phyloP scores from a whole-genome alignment of 2,888 invertebrate species.

The Cerastis leucographa region DNA sequence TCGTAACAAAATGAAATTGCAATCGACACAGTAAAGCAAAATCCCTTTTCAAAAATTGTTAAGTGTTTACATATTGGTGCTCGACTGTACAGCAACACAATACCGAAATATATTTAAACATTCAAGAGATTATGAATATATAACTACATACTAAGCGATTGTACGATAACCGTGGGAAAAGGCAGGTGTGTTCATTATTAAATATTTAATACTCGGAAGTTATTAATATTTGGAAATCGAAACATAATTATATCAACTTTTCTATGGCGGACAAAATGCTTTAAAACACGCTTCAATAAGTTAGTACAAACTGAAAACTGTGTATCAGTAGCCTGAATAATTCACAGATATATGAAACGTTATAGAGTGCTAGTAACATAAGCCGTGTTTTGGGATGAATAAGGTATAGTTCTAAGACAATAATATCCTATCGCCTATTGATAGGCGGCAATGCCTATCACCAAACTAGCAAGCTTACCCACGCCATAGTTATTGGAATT shows the following conservation, averaged over 20 bases:
- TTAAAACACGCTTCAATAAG: background rate
- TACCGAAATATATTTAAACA: conserved; percentile 24
- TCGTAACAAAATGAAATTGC: background rate
- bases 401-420: too few species aligned
- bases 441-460: too few species aligned
- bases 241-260: conserved; percentile 17
- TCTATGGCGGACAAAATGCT: too few species aligned
- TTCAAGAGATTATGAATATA: conserved; percentile 18
- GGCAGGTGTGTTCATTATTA: conserved; percentile 29
- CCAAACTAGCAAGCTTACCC: too few species aligned
- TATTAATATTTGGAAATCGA: conserved; percentile 50
- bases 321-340: too few species aligned
- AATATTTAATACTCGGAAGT: conserved; percentile 35
- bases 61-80: background rate
- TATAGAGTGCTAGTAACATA: too few species aligned
- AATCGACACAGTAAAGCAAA: background rate
- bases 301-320: too few species aligned
- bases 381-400: too few species aligned
- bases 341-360: too few species aligned
- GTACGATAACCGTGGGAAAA: conserved; percentile 39
- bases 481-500: too few species aligned
- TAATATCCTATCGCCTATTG: too few species aligned
- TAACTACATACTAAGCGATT: conserved; percentile 20
- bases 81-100: conserved; percentile 1
- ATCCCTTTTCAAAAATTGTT: background rate